Percentiles rank a stretch among this genome's conserved stretches.
Conservation (phyloP, 2,888 invertebrate genomes). For the Thecophora atra region DNA sequence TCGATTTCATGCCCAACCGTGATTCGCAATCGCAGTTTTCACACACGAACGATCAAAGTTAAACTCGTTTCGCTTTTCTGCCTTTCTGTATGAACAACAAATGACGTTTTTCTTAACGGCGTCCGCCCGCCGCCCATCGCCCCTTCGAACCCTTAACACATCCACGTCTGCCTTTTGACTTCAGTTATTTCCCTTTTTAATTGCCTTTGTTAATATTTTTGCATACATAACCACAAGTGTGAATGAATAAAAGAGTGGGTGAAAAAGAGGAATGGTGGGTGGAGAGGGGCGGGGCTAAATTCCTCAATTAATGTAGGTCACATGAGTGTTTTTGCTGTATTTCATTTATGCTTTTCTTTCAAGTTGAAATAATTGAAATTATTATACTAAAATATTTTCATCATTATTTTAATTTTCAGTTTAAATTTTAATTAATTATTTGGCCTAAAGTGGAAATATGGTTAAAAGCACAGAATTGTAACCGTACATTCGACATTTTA, state of each 20-base stretch:
- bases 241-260: background rate
- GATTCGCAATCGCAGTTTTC: slow-evolving; percentile 20
- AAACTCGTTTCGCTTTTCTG: background rate
- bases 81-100: background rate
- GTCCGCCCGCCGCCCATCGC: background rate
- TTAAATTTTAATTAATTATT: no score
- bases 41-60: slow-evolving; percentile 23
- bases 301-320: background rate
- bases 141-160: background rate
- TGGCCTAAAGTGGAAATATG: no score
- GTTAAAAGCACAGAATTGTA: no score
- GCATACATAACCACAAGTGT: background rate
- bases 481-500: no score
- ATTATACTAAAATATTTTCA: no score
- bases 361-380: no score
- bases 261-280: background rate
- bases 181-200: background rate
- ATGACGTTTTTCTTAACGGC: background rate
- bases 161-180: background rate
- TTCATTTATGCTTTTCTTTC: no score
- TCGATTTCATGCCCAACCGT: slow-evolving; percentile 18
- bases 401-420: no score
- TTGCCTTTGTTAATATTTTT: background rate
- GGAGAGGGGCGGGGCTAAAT: background rate
- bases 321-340: background rate